These are phyloP conservation scores for Plecotus auritus DNA, from an alignment of 2,113 vertebrate species.

Conservation along the genomic window DNA sequence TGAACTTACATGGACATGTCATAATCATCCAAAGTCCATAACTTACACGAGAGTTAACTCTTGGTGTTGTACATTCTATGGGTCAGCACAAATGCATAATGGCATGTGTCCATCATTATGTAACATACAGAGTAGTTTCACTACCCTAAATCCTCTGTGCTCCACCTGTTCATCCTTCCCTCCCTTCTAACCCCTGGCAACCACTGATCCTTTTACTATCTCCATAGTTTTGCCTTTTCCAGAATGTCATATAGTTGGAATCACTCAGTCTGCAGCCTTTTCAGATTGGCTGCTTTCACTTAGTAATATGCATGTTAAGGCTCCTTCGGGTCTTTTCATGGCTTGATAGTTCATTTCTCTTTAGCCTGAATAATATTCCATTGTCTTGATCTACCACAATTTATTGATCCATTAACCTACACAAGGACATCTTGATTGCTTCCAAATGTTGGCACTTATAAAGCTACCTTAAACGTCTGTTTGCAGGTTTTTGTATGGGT, in stretches of 20 bases:
- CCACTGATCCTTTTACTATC: neutral
- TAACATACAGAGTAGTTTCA: neutral
- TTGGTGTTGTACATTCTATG: neutral
- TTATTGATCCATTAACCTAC: neutral
- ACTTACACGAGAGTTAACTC: neutral
- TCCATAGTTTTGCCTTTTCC: neutral
- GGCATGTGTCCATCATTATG: neutral
- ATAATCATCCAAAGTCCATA: neutral
- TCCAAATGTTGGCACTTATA: neutral
- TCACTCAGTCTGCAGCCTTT: neutral
- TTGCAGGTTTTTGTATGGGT: neutral
- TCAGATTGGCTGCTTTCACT: neutral
- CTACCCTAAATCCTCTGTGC: neutral
- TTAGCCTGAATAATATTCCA: neutral
- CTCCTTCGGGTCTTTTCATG: neutral
- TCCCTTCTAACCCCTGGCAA: neutral
- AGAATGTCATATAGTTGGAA: neutral
- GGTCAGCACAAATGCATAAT: neutral
- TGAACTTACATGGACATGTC: neutral
- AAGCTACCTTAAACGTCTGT: neutral
- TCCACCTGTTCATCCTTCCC: neutral
- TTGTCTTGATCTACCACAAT: neutral
- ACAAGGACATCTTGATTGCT: neutral
- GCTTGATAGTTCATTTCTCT: neutral
- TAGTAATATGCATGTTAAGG: neutral